Evolutionary conservation across 2,113 vertebrate genomes (phyloP).

Genomic region (Arothron firmamentum): DNA sequence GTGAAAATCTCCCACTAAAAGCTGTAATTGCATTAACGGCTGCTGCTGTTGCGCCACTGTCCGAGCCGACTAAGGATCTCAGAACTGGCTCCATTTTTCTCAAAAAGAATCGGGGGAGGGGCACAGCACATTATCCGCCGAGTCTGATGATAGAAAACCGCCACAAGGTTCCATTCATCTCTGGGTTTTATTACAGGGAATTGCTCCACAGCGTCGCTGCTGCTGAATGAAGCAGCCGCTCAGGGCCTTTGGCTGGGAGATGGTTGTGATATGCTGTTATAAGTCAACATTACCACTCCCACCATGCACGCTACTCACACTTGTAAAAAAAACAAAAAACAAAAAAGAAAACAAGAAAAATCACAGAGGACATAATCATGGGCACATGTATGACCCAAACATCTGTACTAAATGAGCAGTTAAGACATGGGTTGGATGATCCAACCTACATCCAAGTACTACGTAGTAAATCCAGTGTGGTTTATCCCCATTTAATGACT

Average conservation of each 20-base stretch:
- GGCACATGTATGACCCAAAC: too few species aligned
- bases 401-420: too few species aligned
- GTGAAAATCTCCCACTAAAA: conserved; percentile 65
- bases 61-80: conserved; percentile 43
- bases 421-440: conserved; percentile 37
- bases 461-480: conserved; percentile 40
- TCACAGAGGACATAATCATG: too few species aligned
- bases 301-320: conserved; percentile 29
- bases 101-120: conserved; percentile 30
- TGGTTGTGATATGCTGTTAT: conserved; percentile 50
- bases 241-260: conserved; percentile 43
- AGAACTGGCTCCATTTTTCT: conserved; percentile 30
- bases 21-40: conserved; percentile 69
- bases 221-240: conserved; percentile 32
- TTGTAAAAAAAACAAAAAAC: background rate
- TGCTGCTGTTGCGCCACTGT: conserved; percentile 39
- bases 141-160: conserved; percentile 32
- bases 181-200: conserved; percentile 24
- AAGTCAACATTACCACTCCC: conserved; percentile 36
- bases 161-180: conserved; percentile 36
- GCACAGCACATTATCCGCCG: conserved; percentile 32
- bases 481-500: conserved; percentile 73
- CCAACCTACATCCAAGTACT: conserved; percentile 55
- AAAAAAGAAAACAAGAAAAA: conserved; percentile 1
- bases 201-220: conserved; percentile 17